Conservation (phyloP, 2,113 vertebrate species). For the Apodemus sylvaticus region DNA sequence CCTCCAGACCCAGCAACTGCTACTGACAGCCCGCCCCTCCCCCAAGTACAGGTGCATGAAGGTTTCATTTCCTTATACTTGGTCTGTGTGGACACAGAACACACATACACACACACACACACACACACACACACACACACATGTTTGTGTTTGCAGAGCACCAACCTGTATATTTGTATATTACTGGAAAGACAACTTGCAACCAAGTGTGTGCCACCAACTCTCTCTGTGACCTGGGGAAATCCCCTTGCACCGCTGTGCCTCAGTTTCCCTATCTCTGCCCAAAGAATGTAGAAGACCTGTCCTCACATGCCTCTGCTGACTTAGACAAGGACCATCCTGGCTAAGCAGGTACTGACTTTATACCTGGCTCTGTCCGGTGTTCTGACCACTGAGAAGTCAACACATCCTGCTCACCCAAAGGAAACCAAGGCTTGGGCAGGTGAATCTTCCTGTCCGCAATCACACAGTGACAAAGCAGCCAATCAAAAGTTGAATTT, state of each 20-base stretch:
- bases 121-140: background rate
- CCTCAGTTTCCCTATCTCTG: background rate
- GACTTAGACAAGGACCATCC: background rate
- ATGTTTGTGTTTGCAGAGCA: no score
- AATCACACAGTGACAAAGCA: background rate
- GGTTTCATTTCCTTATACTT: constrained; percentile 43
- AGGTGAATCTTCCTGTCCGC: background rate
- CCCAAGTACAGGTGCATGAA: background rate
- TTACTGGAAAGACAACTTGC: background rate
- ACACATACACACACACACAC: background rate
- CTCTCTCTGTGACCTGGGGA: no score
- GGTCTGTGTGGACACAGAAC: background rate
- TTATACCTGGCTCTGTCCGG: background rate
- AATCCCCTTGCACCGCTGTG: background rate
- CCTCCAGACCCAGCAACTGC: background rate
- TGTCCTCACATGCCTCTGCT: background rate
- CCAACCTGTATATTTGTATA: background rate
- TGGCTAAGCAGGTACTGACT: background rate
- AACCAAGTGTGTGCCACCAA: background rate
- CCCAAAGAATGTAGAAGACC: background rate
- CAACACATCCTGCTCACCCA: background rate
- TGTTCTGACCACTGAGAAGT: background rate
- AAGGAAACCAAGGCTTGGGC: background rate
- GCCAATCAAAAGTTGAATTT: background rate
- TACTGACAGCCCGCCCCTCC: background rate